Percentiles rank a stretch among this genome's conserved stretches.
These are phyloP conservation scores for Strix aluco DNA, from an alignment of 2,113 vertebrate genomes.

Conservation along the genomic window DNA sequence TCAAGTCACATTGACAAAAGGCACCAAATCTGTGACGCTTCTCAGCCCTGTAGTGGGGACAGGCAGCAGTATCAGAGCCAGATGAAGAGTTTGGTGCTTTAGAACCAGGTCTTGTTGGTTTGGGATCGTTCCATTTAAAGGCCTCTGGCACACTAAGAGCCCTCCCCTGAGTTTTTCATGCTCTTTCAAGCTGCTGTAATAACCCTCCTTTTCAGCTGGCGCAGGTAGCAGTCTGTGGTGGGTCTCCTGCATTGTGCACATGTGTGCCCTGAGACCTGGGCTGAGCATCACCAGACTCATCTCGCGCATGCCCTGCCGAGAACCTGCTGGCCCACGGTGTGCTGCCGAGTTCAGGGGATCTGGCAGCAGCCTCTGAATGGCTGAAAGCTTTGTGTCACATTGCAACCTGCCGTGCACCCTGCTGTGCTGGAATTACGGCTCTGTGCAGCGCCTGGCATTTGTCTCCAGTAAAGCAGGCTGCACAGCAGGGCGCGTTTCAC, in stretches of 20 bases:
- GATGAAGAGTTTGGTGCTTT: background rate
- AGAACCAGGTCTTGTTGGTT: background rate
- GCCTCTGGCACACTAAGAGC: slow-evolving; percentile 2
- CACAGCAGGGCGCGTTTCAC: background rate
- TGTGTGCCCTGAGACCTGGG: background rate
- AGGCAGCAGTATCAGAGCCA: background rate
- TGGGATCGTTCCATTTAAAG: slow-evolving; percentile 18
- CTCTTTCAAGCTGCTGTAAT: slow-evolving; percentile 18
- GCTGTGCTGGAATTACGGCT: background rate
- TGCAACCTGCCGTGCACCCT: background rate
- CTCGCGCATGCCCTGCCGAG: fast-evolving
- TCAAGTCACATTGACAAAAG: background rate
- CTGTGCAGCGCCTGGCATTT: background rate
- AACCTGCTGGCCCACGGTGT: background rate
- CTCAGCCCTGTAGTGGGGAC: background rate
- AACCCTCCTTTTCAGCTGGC: background rate
- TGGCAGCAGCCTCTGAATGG: background rate
- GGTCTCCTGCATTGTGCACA: background rate
- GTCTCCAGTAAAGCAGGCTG: background rate
- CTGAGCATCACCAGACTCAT: background rate
- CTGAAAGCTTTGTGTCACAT: background rate
- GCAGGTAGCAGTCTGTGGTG: slow-evolving; percentile 6
- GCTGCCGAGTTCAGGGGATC: background rate
- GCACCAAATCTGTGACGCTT: background rate
- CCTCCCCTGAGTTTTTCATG: slow-evolving; percentile 34